Percentiles rank a stretch among this genome's conserved stretches.
phyloP scores from a whole-genome alignment of 2,113 vertebrate species.

The Oreamnos americanus region DNA sequence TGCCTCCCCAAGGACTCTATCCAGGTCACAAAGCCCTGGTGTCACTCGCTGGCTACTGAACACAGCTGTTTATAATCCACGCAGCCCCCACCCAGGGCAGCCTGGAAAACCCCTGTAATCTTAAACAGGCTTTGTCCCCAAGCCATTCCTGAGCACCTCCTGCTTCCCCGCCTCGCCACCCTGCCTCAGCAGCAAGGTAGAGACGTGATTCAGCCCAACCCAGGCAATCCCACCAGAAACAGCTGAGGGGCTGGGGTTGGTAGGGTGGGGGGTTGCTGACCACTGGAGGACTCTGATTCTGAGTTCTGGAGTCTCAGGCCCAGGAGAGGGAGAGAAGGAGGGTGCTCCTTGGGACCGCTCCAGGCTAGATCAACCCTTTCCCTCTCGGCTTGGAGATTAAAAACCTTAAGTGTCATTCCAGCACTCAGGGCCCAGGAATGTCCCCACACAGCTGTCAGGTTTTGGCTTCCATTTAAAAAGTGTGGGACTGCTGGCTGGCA shows the following conservation, averaged over 20 bases:
- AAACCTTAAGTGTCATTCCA: conserved; percentile 57
- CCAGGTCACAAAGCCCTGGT: background rate
- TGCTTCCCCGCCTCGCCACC: accelerated
- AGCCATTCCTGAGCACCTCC: background rate
- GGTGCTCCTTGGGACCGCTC: background rate
- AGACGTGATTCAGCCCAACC: background rate
- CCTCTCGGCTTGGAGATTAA: conserved; percentile 65
- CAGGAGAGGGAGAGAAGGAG: background rate
- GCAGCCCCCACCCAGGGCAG: background rate
- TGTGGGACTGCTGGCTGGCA: background rate
- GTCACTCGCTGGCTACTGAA: background rate
- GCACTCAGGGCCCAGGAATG: conserved; percentile 67
- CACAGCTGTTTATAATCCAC: background rate
- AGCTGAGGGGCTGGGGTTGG: background rate
- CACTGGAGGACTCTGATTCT: background rate
- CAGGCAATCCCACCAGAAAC: background rate
- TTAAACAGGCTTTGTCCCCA: background rate
- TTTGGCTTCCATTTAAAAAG: conserved; percentile 21
- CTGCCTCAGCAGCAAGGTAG: background rate
- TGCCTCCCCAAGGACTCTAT: background rate
- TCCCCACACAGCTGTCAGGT: conserved; percentile 63
- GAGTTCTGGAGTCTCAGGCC: background rate
- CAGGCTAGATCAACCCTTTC: conserved; percentile 63
- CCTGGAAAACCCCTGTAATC: conserved; percentile 36
- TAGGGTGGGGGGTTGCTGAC: background rate